Evolutionary conservation across 2,888 invertebrate genomes (phyloP), one percentile per base, ranked within the genome.

Genomic region (Cenopis cana): DNA sequence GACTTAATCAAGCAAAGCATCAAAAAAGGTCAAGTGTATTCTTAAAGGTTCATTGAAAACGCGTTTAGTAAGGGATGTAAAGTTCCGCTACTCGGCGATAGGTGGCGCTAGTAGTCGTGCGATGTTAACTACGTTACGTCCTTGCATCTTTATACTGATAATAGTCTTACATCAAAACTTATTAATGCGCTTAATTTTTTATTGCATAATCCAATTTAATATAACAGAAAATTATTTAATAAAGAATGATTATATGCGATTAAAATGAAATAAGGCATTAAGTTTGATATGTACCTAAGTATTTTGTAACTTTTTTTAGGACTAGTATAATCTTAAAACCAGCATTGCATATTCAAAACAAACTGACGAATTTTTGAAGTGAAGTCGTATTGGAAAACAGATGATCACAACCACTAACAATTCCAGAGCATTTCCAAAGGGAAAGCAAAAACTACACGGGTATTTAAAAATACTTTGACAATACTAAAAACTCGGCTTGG

Each of bases 71-170:
- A 59, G 14, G 46, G 14, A 50, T 12, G 41, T 2, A 5, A 74
- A 80, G 81, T 86, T 75, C 74, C 72, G 78, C 90, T 86, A 87
- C 83, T 85, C 82, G 75, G 69, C 74, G 78, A 82, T 65, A 89
- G 90, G 88, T 89, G 90, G 89, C 90, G 90, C 79, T 76, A 83
- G 74, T 14, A 24, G 76, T 76, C 38, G n/a, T 65, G 57, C 10
- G 55, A 46, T 57, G 54, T 41, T 36, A 55, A 46, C 49, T 33
- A 18, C 29, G 65, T 71, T 71, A 59, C 59, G 55, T 55, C 61
- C 59, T 56, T 18, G 33, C 14, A n/a, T 20, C 57, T 24, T n/a
- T n/a, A n/a, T n/a, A n/a, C n/a, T 59, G 50, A 60, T 60, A 68
- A 68, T 49, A 52, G 33, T 55, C 57, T 70, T 65, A 59, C 59